Evolutionary conservation across 2,797 vertebrate genomes (phyloP).

Genomic region (Tolypeutes matacus): DNA sequence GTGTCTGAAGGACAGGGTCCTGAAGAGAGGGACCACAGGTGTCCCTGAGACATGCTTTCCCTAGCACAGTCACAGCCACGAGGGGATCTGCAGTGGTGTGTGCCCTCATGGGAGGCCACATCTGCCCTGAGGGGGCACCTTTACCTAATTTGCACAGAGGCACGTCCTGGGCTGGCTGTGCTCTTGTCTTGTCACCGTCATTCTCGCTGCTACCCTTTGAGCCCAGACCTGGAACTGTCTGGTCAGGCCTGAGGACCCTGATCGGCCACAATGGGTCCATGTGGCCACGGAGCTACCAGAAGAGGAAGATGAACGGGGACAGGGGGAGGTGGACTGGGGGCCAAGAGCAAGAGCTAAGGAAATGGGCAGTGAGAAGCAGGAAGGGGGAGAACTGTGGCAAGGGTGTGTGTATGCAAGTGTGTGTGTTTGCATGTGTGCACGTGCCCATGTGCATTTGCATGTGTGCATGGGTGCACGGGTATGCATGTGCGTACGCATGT

Average conservation of each 20-base stretch:
- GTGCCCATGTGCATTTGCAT: accelerated
- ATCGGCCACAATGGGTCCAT: too few species aligned
- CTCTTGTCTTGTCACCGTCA: not conserved
- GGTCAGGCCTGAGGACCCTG: not conserved
- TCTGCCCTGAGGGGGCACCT: not conserved
- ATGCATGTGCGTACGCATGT: too few species aligned
- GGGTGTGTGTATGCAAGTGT: accelerated
- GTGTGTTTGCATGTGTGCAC: accelerated
- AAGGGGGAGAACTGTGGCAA: too few species aligned
- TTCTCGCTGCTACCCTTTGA: not conserved
- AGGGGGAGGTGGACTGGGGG: not conserved
- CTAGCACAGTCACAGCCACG: too few species aligned
- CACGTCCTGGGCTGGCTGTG: too few species aligned
- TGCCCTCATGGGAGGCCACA: accelerated
- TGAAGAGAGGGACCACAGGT: not conserved
- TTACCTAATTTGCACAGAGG: not conserved
- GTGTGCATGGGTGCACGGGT: accelerated
- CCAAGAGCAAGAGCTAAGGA: not conserved
- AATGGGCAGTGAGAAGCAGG: not conserved
- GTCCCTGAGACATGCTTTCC: not conserved
- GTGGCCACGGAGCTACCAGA: not conserved
- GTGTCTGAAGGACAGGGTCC: not conserved
- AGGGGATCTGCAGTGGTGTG: too few species aligned
- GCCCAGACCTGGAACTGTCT: not conserved
- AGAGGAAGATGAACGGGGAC: too few species aligned